These are phyloP conservation scores for Lacerta agilis DNA, from an alignment of 2,797 vertebrate genomes.

Conservation along the genomic window DNA sequence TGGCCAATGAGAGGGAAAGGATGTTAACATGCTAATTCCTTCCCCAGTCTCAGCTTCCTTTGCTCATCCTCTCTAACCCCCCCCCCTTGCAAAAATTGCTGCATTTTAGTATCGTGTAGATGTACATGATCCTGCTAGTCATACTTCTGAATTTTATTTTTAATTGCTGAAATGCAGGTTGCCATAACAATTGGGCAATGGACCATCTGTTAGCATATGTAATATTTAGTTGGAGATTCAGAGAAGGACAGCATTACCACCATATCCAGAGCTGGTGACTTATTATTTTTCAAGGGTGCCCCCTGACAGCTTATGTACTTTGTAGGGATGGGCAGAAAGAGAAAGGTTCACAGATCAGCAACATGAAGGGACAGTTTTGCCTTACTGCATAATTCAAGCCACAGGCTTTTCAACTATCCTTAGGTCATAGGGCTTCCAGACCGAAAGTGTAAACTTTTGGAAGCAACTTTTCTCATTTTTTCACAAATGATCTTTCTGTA, in stretches of 20 bases:
- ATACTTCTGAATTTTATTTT: conserved; percentile 72
- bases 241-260: neutral
- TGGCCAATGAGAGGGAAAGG: conserved; percentile 19
- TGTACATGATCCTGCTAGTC: conserved; percentile 51
- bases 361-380: neutral
- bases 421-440: neutral
- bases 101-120: conserved; percentile 22
- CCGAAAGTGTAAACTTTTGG: neutral
- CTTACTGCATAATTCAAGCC: fast-evolving
- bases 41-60: neutral
- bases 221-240: conserved; percentile 77
- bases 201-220: conserved; percentile 75
- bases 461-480: neutral
- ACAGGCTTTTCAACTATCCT: neutral
- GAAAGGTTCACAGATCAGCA: neutral
- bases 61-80: neutral
- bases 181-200: conserved; percentile 78
- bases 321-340: conserved; percentile 6
- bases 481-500: neutral
- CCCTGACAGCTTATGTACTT: neutral
- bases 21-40: neutral
- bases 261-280: conserved; percentile 7
- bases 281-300: conserved; percentile 46
- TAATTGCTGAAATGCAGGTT: conserved; percentile 77
- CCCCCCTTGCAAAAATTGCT: neutral